phyloP scores from a whole-genome alignment of 2,888 invertebrate genomes.

The Caradrina kadenii region DNA sequence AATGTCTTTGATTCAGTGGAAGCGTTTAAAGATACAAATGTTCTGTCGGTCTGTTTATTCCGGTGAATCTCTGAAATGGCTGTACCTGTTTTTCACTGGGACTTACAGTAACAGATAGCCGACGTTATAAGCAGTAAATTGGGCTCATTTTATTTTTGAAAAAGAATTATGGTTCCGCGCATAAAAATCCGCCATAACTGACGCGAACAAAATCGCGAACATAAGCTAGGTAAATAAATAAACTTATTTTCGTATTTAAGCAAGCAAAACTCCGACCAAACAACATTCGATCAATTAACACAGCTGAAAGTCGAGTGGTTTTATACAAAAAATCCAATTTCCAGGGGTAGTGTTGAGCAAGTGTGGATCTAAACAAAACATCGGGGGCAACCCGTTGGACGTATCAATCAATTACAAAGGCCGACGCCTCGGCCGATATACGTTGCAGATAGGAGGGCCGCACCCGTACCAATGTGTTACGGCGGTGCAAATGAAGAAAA shows the following conservation, averaged over 20 bases:
- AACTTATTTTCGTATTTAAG: no score
- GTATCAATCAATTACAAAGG: slow-evolving; percentile 88
- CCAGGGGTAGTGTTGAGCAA: slow-evolving; percentile 50
- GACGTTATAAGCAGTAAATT: background rate
- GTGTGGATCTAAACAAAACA: slow-evolving; percentile 64
- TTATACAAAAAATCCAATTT: slow-evolving; percentile 60
- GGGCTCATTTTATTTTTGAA: no score
- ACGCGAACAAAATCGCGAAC: no score
- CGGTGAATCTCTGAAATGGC: background rate
- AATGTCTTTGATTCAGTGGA: slow-evolving; percentile 6
- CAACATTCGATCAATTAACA: slow-evolving; percentile 45
- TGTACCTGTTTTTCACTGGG: no score
- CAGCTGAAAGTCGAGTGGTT: slow-evolving; percentile 38
- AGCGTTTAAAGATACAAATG: no score
- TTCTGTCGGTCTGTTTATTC: background rate
- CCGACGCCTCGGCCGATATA: slow-evolving; percentile 82
- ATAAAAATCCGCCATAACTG: no score
- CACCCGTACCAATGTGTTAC: slow-evolving; percentile 65
- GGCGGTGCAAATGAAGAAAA: slow-evolving; percentile 56
- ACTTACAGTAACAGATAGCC: no score
- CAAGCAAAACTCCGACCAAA: slow-evolving; percentile 8
- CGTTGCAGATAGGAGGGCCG: slow-evolving; percentile 77
- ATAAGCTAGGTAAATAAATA: no score
- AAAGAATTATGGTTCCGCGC: no score
- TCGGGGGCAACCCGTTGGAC: slow-evolving; percentile 73